phyloP scores from a whole-genome alignment of 2,888 invertebrate genomes.

The Acleris laterana region DNA sequence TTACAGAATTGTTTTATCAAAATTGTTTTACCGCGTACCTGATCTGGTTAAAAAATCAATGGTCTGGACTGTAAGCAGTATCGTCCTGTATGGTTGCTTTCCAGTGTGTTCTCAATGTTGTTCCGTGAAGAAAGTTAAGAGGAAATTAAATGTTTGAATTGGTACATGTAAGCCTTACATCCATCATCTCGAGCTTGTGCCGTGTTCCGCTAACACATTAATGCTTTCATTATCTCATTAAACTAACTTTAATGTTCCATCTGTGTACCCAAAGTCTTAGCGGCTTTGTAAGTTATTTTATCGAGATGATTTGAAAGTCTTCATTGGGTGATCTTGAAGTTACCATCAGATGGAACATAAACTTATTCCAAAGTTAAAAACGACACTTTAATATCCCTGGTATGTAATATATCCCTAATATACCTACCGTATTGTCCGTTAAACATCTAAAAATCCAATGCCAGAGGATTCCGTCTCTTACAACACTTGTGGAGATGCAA shows the following conservation, averaged over 20 bases:
- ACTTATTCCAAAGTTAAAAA: constrained; percentile 7
- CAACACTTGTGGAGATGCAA: too few relatives aligned
- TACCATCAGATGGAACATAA: constrained; percentile 22
- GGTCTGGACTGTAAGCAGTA: constrained; percentile 5
- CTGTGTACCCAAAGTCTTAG: constrained; percentile 17
- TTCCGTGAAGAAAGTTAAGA: background rate
- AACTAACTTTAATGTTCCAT: constrained; percentile 45
- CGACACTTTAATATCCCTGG: too few relatives aligned
- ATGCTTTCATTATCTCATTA: constrained; percentile 64
- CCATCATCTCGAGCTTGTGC: constrained; percentile 61
- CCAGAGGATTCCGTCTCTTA: too few relatives aligned
- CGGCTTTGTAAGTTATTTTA: constrained; percentile 4
- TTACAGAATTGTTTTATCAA: too few relatives aligned
- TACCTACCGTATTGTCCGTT: too few relatives aligned
- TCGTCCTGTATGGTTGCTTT: constrained; percentile 10
- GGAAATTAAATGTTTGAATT: constrained; percentile 1
- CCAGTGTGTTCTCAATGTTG: constrained; percentile 5
- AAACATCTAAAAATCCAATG: too few relatives aligned
- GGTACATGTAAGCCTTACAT: constrained; percentile 27
- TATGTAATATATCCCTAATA: too few relatives aligned
- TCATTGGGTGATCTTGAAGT: background rate
- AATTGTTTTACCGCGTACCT: too few relatives aligned
- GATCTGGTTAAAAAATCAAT: too few relatives aligned
- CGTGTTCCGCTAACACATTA: constrained; percentile 70
- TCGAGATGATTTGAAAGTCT: background rate